Base-by-base conservation (phyloP, 2,113 vertebrate genomes). In the Ameiurus melas region DNA sequence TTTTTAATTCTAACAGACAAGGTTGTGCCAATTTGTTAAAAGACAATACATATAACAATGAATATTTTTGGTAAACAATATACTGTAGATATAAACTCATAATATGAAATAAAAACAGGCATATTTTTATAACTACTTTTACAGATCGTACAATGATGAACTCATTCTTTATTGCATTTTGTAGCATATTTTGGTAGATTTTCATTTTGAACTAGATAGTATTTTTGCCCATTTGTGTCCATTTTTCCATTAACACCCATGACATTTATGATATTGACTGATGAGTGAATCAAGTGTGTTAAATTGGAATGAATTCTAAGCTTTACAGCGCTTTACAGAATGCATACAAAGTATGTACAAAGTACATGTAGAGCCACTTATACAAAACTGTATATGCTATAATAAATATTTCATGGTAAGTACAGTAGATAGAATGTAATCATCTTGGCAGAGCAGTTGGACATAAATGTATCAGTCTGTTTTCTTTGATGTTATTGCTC, bases 401-500 rank as follows among this genome's bases (percentile, higher is more conserved):
- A 39, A n/a, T 27, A 19, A 81, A 58, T 39, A 27, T 71, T 58
- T 27, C 5, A 33, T 60, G 4, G 33, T 60, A 60, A 17, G 81
- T 3, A 43, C 33, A 27, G 10, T 83, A 30, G 8, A 81, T 25
- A 78, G 75, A 43, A 51, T 30, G 19, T 19, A 86, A 78, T 62
- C 47, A 77, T 5, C 6, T 62, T n/a, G 36, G 19, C 75, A 53
- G 39, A n/a, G 16, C 57, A 86, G 27, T 30, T 51, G 62, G 30
- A 70, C 8, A 85, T 86, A 70, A 62, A 79, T 27, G 68, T 39
- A 70, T 81, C 33, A 84, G 83, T 82, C 85, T 77, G 83, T 84
- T 80, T 81, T 30, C 58, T 90, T 86, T 88, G 79, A 80, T 86
- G 84, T 84, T 80, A 47, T 88, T 86, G 68, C 62, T 60, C 3